Evolutionary conservation across 2,888 invertebrate species (phyloP), one percentile per base, ranked within the genome.

Genomic region (Strigamia transsilvanica): DNA sequence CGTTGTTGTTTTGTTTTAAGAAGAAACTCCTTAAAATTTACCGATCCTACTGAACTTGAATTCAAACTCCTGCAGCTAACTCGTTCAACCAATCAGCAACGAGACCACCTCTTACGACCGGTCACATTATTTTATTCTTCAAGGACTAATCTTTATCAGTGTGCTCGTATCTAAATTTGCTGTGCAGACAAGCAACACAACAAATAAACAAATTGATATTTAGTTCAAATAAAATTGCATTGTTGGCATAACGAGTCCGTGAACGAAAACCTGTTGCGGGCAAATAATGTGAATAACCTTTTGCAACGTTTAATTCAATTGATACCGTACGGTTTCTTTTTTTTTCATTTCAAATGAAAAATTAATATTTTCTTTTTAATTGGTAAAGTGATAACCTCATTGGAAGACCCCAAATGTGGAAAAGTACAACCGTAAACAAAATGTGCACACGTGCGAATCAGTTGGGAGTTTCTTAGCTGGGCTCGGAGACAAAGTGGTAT

Each of bases 351-450:
- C n/a, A 34, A 34, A 7, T 34, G 3, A 13, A 15, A 10, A 42
- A 42, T 42, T 3, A 15, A 42, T 42, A 13, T 3, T 61, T 61
- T 61, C 61, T 18, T 2, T 9, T 12, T 9, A 42, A 42, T 42
- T 42, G 10, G 12, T 42, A 6, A 2, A 15, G 3, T n/a, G 18
- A 61, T 61, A 2, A 61, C 18, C 12, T 42, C 15, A 42, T 2
- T 15, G 12, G 2, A 42, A 15, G 12, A 42, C 4, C 4, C 10
- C 18, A 6, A n/a, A 61, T 23, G 18, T 61, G 61, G 61, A 61
- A 61, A 61, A 61, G 23, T 21, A 61, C 61, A 61, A 61, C 15
- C 18, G 61, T 61, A 18, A 61, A 61, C 61, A 61, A 51, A 51
- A 61, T 61, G 9, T 23, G 61, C 61, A 18, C 61, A 23, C 61